Evolutionary conservation across 64 coral and sea anemone genomes (phyloP).

Genomic region (Dendronephthya gigantea): DNA sequence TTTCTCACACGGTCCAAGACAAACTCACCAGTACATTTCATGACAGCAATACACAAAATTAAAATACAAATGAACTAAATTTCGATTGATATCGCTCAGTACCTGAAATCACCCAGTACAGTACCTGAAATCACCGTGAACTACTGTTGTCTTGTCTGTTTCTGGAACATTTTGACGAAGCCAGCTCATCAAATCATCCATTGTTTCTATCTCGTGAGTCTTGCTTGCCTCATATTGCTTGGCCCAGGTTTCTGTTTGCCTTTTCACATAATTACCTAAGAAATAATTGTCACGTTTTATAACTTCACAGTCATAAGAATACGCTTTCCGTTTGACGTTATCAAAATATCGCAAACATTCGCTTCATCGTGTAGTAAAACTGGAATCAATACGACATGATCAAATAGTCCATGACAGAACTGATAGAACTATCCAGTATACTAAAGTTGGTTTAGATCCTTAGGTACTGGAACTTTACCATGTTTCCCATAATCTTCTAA

Average conservation of each 20-base stretch:
- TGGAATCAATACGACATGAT: background rate
- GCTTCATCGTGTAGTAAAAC: background rate
- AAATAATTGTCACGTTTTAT: no score
- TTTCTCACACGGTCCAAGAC: no score
- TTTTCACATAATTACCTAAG: slow-evolving; percentile 65
- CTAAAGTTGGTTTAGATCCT: no score
- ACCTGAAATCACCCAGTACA: no score
- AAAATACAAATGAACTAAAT: no score
- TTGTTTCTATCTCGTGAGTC: slow-evolving; percentile 68
- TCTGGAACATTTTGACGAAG: slow-evolving; percentile 47
- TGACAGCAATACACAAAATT: no score
- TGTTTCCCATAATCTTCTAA: slow-evolving; percentile 87
- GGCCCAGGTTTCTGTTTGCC: slow-evolving; percentile 69
- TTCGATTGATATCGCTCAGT: no score
- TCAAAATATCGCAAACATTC: no score
- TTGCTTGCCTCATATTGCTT: slow-evolving; percentile 96
- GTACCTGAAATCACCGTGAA: slow-evolving; percentile 97
- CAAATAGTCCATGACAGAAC: background rate
- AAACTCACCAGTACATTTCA: no score
- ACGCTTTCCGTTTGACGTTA: background rate
- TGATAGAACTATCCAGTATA: background rate
- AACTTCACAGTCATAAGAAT: background rate
- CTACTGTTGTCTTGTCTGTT: slow-evolving; percentile 67
- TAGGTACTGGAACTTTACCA: no score
- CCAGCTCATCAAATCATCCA: slow-evolving; percentile 71